These are phyloP conservation scores for Acanthosepion esculentum DNA, from an alignment of 2,888 invertebrate genomes.

Conservation along the genomic window DNA sequence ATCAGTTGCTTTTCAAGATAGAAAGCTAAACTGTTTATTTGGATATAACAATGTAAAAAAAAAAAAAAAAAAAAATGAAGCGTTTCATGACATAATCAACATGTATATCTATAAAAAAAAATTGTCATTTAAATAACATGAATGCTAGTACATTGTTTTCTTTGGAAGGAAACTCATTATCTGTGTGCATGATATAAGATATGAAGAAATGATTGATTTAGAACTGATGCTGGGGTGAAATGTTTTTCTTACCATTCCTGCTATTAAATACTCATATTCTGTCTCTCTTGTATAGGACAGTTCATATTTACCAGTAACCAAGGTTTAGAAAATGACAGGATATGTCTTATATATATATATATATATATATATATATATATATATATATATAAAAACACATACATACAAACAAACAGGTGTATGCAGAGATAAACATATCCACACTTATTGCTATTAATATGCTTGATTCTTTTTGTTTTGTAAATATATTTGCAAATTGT, in stretches of 20 bases:
- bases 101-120: neutral
- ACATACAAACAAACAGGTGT: neutral
- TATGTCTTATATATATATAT: neutral
- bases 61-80: too few species aligned
- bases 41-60: constrained; percentile 33
- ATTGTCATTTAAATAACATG: neutral
- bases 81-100: neutral
- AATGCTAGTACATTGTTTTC: neutral
- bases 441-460: neutral
- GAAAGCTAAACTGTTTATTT: neutral
- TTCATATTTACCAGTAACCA: constrained; percentile 33
- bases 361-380: neutral
- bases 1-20: neutral
- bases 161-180: neutral
- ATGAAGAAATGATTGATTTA: neutral
- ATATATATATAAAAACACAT: neutral
- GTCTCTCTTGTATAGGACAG: neutral
- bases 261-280: neutral
- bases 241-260: neutral
- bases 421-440: neutral
- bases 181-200: neutral
- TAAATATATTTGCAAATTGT: neutral
- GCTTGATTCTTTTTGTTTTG: neutral
- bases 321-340: neutral
- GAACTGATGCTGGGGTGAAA: neutral